Base-by-base conservation (phyloP, 1,140 invertebrate genomes). In the Scaptodrosophila lebanonensis region DNA sequence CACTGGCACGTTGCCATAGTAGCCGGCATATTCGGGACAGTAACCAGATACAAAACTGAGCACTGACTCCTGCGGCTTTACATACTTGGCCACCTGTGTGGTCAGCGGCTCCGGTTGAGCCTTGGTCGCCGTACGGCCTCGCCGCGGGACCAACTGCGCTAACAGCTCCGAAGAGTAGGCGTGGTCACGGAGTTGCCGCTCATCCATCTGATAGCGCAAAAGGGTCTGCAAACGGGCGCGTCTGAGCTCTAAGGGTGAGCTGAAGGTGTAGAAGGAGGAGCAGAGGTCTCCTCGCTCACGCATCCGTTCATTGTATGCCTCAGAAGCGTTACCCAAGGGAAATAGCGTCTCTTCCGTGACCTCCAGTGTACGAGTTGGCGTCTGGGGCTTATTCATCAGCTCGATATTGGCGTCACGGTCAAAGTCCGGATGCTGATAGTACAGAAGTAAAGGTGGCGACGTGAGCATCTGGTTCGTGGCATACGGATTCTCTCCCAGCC, bases 11-110 rank as follows among this genome's bases (percentile, higher is more conserved):
- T 9, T 16, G 1, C 73, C 73, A 11, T 73, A 77, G 35, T 51
- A 79, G 0, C 71, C 71, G 0, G 71, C 71, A 13, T 70, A 76
- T 2, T 63, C 62, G 5, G 72, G 52, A 6, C 40, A 52, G 2
- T 66, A 44, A 2, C 29, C 18, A 0, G 13, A 8, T 8, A 40
- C 35, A 8, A 70, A 27, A 0, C 13, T 17, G 9, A 64, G 36
- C 1, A 57, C 47, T 0, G 73, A 82, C 0, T 82, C 65, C 11
- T 56, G 33, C 0, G 73, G 73, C 33, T 56, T 65, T 0, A 56
- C 53, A 15, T 47, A 52, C 22, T 62, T 66, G 9, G 29, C n/a
- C 5, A 22, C 38, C 20, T 51, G 35, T 12, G 40, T 18, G 0
- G 45, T 29, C 4, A 20, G 4, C 25, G 27, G 17, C 27, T 11